These are phyloP conservation scores for Chloebia gouldiae DNA, from an alignment of 2,113 vertebrate genomes.

Conservation along the genomic window DNA sequence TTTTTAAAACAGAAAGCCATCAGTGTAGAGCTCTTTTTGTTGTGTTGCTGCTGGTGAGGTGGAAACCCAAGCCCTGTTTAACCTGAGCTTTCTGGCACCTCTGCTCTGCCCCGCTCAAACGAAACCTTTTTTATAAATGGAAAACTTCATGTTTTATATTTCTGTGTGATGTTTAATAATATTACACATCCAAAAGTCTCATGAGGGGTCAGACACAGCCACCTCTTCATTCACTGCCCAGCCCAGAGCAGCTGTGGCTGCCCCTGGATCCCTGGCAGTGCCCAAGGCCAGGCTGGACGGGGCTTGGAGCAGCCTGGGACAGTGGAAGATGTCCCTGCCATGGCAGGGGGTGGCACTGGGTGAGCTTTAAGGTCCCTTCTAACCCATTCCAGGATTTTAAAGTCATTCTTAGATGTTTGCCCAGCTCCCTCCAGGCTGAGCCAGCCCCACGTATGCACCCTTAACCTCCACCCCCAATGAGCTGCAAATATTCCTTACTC, in stretches of 20 bases:
- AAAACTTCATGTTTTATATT: not conserved
- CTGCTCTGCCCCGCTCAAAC: not conserved
- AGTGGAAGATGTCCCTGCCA: not conserved
- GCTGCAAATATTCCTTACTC: not conserved
- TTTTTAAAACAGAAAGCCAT: not conserved
- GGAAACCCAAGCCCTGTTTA: not conserved
- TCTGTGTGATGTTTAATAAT: not conserved
- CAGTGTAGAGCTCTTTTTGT: not conserved
- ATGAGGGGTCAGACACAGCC: not conserved
- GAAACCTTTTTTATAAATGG: not conserved
- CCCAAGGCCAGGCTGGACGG: rapidly evolving
- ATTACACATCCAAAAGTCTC: not conserved
- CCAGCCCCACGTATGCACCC: rapidly evolving
- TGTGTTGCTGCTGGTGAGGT: not conserved
- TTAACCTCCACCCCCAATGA: not conserved
- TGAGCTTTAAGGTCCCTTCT: not conserved
- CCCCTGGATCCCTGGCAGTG: not conserved
- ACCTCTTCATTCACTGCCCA: not conserved
- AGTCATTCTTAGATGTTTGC: not conserved
- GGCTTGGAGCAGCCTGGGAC: not conserved
- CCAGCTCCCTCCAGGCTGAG: no score
- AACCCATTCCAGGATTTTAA: not conserved
- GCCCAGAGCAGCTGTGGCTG: not conserved
- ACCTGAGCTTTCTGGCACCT: not conserved
- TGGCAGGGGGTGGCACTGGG: not conserved